Percentiles rank a stretch among this genome's conserved stretches.
Evolutionary conservation across 2,797 vertebrate species (phyloP).

Genomic region (Coccyzus lansbergi): DNA sequence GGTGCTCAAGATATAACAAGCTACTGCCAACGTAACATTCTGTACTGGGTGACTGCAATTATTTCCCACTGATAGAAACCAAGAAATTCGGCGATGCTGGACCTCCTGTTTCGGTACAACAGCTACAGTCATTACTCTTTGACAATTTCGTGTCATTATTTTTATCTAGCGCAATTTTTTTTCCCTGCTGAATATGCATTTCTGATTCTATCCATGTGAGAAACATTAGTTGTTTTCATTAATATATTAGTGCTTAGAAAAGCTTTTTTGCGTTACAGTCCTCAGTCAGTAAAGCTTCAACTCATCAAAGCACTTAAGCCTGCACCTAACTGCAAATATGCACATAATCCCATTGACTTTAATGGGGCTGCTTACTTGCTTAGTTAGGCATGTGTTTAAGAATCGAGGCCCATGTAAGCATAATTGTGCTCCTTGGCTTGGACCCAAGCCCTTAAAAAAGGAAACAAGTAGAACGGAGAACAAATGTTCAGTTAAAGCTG

Average conservation of each 20-base stretch:
- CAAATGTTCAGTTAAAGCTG: conserved; percentile 2
- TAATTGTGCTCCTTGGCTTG: conserved; percentile 27
- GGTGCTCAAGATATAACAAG: not conserved
- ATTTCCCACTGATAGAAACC: not conserved
- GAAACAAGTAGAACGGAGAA: not conserved
- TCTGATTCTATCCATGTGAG: not conserved
- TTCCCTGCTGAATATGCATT: not conserved
- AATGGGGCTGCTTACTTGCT: conserved; percentile 31
- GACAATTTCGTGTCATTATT: not conserved
- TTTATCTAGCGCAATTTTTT: not conserved
- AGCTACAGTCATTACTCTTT: not conserved
- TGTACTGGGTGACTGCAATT: not conserved
- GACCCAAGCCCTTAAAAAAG: not conserved
- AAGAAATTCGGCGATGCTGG: not conserved
- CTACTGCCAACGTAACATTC: not conserved
- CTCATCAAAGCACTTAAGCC: conserved; percentile 11
- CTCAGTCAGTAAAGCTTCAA: not conserved
- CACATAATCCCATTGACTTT: conserved; percentile 27
- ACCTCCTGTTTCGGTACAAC: not conserved
- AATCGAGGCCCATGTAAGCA: conserved; percentile 12
- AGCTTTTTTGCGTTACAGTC: not conserved
- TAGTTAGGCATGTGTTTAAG: conserved; percentile 37
- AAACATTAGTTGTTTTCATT: not conserved
- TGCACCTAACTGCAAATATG: conserved; percentile 10
- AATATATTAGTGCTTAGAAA: not conserved